These are phyloP conservation scores for Syrrhaptes paradoxus DNA, from an alignment of 2,113 vertebrate genomes.

Conservation along the genomic window DNA sequence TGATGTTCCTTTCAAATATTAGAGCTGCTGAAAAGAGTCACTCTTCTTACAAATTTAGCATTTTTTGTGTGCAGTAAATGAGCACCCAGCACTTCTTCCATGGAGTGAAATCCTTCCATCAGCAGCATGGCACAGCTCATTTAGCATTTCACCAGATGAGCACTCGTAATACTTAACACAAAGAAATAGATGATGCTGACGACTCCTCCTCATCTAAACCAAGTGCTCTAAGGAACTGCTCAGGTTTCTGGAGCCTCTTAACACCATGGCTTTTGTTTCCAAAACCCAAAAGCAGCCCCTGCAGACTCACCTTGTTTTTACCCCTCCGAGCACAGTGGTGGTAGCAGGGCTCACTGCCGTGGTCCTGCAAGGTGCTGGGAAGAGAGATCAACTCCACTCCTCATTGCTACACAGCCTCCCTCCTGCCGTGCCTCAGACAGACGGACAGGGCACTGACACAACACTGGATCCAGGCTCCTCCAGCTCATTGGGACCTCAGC, in stretches of 20 bases:
- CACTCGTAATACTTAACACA: background rate
- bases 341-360: fast-evolving
- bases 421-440: background rate
- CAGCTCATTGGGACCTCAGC: background rate
- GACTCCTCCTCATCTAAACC: background rate
- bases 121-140: background rate
- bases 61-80: background rate
- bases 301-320: background rate
- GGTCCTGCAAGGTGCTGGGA: fast-evolving
- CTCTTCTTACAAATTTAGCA: background rate
- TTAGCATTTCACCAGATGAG: background rate
- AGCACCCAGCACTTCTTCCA: background rate
- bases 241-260: background rate
- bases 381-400: background rate
- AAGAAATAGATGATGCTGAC: background rate
- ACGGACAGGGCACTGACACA: background rate
- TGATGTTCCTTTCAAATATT: background rate
- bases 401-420: background rate
- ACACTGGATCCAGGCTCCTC: background rate
- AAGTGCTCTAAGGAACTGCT: background rate
- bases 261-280: background rate
- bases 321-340: background rate
- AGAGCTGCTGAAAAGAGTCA: background rate
- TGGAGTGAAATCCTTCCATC: background rate
- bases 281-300: background rate